Conservation (phyloP, 2,888 invertebrate species). For the Opisthograptis luteolata region DNA sequence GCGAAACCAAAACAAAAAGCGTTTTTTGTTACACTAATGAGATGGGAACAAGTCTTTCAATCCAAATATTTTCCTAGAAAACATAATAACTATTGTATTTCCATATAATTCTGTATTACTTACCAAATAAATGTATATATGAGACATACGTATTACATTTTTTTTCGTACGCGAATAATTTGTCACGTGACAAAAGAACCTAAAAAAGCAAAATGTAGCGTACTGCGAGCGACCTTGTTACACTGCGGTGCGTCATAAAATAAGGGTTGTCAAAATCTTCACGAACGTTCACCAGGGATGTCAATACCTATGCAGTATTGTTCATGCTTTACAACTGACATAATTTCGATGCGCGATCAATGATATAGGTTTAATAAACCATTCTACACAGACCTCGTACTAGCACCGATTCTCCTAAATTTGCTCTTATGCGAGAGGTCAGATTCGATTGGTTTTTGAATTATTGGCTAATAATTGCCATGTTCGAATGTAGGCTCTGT, state of each 20-base stretch:
- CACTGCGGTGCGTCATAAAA: conserved; percentile 20
- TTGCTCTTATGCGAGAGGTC: background rate
- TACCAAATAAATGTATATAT: no score
- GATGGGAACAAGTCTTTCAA: no score
- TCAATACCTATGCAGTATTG: conserved; percentile 32
- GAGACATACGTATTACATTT: no score
- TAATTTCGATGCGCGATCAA: conserved; percentile 20
- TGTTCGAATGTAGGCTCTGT: conserved; percentile 16
- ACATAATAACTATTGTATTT: no score
- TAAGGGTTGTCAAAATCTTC: conserved; percentile 27
- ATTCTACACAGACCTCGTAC: background rate
- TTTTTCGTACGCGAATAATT: no score
- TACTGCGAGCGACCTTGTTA: conserved; percentile 14
- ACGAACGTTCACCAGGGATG: conserved; percentile 19
- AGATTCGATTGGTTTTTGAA: background rate
- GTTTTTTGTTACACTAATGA: no score
- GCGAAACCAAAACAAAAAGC: no score
- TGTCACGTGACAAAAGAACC: no score
- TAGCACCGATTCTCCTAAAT: background rate
- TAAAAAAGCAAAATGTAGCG: background rate
- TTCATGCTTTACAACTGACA: conserved; percentile 27
- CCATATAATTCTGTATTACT: no score
- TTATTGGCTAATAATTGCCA: conserved; percentile 19
- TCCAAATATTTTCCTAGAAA: no score
- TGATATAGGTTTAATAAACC: conserved; percentile 19